phyloP scores from a whole-genome alignment of 2,797 vertebrate genomes.

The Merluccius polli region DNA sequence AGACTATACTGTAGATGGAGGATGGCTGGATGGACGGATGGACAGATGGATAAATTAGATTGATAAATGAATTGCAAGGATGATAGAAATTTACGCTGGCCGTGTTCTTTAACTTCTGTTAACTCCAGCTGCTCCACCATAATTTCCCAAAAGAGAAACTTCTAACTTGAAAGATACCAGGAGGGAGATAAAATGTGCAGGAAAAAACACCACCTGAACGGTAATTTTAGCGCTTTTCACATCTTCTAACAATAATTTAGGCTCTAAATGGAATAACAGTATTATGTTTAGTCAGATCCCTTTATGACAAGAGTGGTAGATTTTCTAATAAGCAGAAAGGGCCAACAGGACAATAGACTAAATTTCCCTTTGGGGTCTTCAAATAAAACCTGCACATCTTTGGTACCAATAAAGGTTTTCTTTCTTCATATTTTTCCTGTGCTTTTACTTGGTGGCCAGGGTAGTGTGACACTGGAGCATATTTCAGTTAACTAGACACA shows the following conservation, averaged over 20 bases:
- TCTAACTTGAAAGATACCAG: slow-evolving; percentile 21
- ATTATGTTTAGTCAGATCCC: slow-evolving; percentile 41
- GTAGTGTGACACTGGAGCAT: neutral
- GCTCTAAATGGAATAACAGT: slow-evolving; percentile 36
- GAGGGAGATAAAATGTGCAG: slow-evolving; percentile 17
- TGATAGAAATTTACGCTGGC: neutral
- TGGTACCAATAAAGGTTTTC: neutral
- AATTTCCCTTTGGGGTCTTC: slow-evolving; percentile 50
- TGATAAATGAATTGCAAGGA: neutral
- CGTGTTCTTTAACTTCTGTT: neutral
- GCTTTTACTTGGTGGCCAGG: neutral
- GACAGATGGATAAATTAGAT: neutral
- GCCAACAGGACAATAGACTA: slow-evolving; percentile 40
- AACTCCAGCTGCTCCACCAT: neutral
- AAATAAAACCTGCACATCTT: slow-evolving; percentile 19
- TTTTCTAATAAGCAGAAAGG: slow-evolving; percentile 55
- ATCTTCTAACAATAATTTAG: slow-evolving; percentile 7
- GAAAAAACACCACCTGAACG: slow-evolving; percentile 25
- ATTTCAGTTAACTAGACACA: neutral
- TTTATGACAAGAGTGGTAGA: slow-evolving; percentile 49
- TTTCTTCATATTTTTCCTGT: neutral
- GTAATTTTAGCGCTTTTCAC: slow-evolving; percentile 13
- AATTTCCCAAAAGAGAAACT: slow-evolving; percentile 30
- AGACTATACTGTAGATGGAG: neutral
- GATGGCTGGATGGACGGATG: neutral